Evolutionary conservation across 2,888 invertebrate species (phyloP).

Genomic region (Onthophagus sagittarius): DNA sequence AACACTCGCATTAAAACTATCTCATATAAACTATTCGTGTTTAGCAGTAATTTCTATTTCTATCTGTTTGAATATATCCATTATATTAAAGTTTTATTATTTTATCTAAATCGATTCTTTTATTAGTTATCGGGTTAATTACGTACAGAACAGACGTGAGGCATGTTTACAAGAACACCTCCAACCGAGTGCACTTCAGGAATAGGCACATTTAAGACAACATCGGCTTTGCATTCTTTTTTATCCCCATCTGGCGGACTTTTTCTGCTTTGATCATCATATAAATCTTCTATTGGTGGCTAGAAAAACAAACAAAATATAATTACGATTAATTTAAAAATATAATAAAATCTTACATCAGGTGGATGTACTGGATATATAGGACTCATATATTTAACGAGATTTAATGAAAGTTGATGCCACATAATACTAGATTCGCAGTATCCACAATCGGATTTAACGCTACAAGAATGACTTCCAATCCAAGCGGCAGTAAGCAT

Average conservation of each 20-base stretch:
- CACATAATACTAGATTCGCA: conserved; percentile 93
- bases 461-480: conserved; percentile 59
- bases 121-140: conserved; percentile 24
- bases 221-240: conserved; percentile 62
- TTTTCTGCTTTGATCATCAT: conserved; percentile 64
- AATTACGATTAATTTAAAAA: too few species aligned
- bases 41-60: too few species aligned
- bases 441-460: conserved; percentile 76
- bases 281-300: conserved; percentile 66
- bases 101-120: conserved; percentile 19
- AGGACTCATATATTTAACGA: conserved; percentile 77
- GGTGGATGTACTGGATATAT: conserved; percentile 69
- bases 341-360: conserved; percentile 57
- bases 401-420: conserved; percentile 83
- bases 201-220: conserved; percentile 59
- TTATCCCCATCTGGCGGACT: conserved; percentile 70
- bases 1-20: too few species aligned
- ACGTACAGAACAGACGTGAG: conserved; percentile 74
- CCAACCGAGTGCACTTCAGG: conserved; percentile 76
- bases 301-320: too few species aligned
- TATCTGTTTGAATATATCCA: too few species aligned
- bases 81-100: conserved; percentile 6
- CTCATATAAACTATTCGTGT: too few species aligned
- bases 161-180: conserved; percentile 87
- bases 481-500: conserved; percentile 75